These are phyloP conservation scores for Hecatera dysodea DNA, from an alignment of 2,888 invertebrate species.

Conservation along the genomic window DNA sequence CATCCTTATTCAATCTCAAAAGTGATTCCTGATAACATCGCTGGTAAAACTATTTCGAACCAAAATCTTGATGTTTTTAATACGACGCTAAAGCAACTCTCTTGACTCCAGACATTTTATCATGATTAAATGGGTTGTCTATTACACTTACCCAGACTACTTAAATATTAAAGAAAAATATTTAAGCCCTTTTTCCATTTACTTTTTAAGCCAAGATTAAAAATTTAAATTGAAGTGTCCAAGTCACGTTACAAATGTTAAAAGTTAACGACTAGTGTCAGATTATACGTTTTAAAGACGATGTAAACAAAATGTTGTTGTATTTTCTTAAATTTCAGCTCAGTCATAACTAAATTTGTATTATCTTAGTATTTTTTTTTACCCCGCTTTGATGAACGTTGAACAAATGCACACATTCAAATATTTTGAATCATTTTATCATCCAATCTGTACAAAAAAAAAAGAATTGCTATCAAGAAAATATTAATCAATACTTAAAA, in stretches of 20 bases:
- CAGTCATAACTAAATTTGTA: neutral
- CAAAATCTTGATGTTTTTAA: neutral
- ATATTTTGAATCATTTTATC: neutral
- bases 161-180: constrained; percentile 4
- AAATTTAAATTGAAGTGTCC: constrained; percentile 6
- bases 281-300: neutral
- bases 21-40: too few species aligned
- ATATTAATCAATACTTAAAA: too few species aligned
- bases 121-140: constrained; percentile 5
- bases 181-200: neutral
- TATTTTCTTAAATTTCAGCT: neutral
- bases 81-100: neutral
- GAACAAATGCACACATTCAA: too few species aligned
- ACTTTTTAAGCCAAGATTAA: neutral
- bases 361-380: neutral
- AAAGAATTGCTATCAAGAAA: too few species aligned
- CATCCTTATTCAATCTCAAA: too few species aligned
- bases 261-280: neutral
- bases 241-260: neutral
- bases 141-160: neutral
- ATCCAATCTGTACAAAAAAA: too few species aligned
- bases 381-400: neutral
- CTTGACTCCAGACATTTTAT: constrained; percentile 10
- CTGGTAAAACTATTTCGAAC: too few species aligned
- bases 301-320: neutral